A percentile compares a stretch with the other conserved stretches of the same genome.
Evolutionary conservation across 2,888 invertebrate genomes (phyloP).

Genomic region (Pterobdella sp.): DNA sequence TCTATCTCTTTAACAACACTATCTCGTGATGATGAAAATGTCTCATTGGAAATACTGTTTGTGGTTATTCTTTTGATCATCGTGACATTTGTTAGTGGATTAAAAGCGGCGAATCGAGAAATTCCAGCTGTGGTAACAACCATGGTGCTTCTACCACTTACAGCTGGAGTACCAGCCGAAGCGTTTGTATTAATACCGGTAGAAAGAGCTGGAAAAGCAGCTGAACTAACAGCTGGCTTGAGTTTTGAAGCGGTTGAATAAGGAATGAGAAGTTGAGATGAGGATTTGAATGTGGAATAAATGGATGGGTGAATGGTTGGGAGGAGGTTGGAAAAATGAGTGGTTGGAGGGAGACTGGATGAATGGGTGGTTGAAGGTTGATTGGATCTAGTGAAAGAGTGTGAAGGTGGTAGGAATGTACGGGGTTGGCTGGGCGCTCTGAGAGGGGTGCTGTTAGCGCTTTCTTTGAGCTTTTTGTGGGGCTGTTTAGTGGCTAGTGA

Average conservation of each 20-base stretch:
- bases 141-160: too few species aligned
- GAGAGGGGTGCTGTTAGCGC: too few species aligned
- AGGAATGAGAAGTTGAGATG: background rate
- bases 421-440: background rate
- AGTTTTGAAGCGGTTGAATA: background rate
- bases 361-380: background rate
- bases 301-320: background rate
- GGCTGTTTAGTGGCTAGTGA: background rate
- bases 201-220: background rate
- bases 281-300: background rate
- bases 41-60: too few species aligned
- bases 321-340: background rate
- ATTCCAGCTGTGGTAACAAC: too few species aligned
- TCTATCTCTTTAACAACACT: too few species aligned
- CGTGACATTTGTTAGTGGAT: too few species aligned
- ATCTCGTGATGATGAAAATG: too few species aligned
- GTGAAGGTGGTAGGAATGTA: background rate
- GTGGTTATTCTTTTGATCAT: too few species aligned
- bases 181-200: background rate
- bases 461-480: too few species aligned
- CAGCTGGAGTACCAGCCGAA: background rate
- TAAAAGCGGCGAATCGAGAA: too few species aligned
- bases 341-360: background rate
- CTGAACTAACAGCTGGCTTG: background rate
- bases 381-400: constrained; percentile 1